A percentile compares a stretch with the other conserved stretches of the same genome.
Evolutionary conservation across 2,888 invertebrate genomes (phyloP).

Genomic region (Acanthopleura granulata): DNA sequence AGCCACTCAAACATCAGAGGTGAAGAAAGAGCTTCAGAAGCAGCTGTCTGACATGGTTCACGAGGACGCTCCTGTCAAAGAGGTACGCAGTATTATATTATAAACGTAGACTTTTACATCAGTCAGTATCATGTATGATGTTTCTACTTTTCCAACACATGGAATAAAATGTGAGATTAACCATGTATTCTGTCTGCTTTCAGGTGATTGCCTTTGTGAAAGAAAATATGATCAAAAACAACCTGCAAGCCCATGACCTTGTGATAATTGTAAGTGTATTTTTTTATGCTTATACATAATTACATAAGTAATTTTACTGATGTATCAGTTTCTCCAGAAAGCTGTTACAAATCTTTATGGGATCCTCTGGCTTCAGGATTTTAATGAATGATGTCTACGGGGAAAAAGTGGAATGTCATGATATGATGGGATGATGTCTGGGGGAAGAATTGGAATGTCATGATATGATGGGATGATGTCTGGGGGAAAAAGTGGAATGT

Average conservation of each 20-base stretch:
- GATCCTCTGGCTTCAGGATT: too few relatives aligned
- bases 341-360: too few relatives aligned
- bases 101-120: too few relatives aligned
- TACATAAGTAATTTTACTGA: too few relatives aligned
- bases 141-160: background rate
- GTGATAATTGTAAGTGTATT: slow-evolving; percentile 81
- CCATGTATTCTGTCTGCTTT: slow-evolving; percentile 23
- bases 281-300: background rate
- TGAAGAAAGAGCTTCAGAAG: slow-evolving; percentile 78
- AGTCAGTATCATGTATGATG: background rate
- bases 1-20: slow-evolving; percentile 78
- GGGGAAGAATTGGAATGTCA: too few relatives aligned
- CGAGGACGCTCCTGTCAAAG: slow-evolving; percentile 88
- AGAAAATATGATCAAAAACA: slow-evolving; percentile 85
- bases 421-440: too few relatives aligned
- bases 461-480: too few relatives aligned
- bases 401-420: too few relatives aligned
- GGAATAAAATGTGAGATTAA: background rate
- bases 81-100: slow-evolving; percentile 41
- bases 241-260: slow-evolving; percentile 89
- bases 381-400: too few relatives aligned
- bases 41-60: slow-evolving; percentile 86
- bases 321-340: too few relatives aligned
- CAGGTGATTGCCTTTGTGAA: slow-evolving; percentile 81
- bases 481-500: too few relatives aligned